phyloP scores from a whole-genome alignment of 92 coral and sea anemone species.

The Galaxea fascicularis region DNA sequence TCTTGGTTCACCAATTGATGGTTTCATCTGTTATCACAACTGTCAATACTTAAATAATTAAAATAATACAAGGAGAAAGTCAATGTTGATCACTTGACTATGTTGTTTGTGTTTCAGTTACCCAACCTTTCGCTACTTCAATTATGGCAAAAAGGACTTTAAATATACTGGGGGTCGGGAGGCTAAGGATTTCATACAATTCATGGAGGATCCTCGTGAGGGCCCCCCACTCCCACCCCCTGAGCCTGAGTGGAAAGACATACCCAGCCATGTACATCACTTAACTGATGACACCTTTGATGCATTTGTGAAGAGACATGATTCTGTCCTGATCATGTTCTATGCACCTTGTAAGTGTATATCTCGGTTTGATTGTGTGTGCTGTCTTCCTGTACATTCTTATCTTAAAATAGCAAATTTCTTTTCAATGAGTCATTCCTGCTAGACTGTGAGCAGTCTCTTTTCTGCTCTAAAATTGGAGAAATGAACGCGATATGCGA shows the following conservation, averaged over 20 bases:
- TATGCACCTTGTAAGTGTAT: conserved; percentile 93
- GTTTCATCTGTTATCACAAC: not conserved
- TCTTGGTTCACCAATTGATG: not conserved
- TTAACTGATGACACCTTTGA: conserved; percentile 85
- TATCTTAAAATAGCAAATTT: too few species aligned
- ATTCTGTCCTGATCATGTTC: conserved; percentile 98
- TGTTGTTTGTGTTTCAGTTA: conserved; percentile 57
- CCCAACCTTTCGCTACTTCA: conserved; percentile 94
- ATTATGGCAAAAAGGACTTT: conserved; percentile 95
- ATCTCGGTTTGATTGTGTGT: not conserved
- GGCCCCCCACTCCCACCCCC: conserved; percentile 95
- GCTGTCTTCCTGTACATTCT: too few species aligned
- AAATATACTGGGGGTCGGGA: conserved; percentile 91
- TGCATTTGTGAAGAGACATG: conserved; percentile 71
- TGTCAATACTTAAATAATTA: not conserved
- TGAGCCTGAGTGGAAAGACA: conserved; percentile 91
- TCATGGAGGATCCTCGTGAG: conserved; percentile 95
- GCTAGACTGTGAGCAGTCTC: too few species aligned
- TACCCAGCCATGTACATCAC: conserved; percentile 89
- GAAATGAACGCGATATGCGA: too few species aligned
- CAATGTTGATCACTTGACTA: not conserved
- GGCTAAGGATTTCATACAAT: conserved; percentile 89
- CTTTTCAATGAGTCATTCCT: too few species aligned
- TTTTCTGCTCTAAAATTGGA: too few species aligned
- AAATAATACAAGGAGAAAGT: not conserved